Conservation (phyloP, 2,888 invertebrate species). For the Catocala fraxini region DNA sequence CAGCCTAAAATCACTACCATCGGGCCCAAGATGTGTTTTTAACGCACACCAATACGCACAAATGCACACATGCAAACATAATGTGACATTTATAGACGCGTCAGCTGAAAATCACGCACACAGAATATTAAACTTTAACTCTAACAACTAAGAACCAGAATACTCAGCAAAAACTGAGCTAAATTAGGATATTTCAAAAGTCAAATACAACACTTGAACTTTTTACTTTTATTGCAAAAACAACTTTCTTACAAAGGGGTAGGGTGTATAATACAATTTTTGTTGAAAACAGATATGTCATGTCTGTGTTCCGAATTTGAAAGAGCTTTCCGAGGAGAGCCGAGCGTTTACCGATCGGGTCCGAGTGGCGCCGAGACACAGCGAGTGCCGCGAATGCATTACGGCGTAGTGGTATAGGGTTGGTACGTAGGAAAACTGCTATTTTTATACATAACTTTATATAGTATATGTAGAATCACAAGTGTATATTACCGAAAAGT, state of each 20-base stretch:
- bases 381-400: slow-evolving; percentile 84
- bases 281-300: slow-evolving; percentile 73
- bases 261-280: slow-evolving; percentile 54
- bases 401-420: slow-evolving; percentile 77
- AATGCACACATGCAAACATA: slow-evolving; percentile 62
- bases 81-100: slow-evolving; percentile 81
- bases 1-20: slow-evolving; percentile 68
- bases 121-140: slow-evolving; percentile 55
- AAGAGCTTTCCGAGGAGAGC: slow-evolving; percentile 80
- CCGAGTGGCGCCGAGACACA: slow-evolving; percentile 84
- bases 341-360: slow-evolving; percentile 86
- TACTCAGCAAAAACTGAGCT: slow-evolving; percentile 53
- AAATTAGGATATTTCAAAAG: slow-evolving; percentile 85
- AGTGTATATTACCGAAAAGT: too few relatives aligned
- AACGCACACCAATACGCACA: slow-evolving; percentile 65
- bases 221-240: slow-evolving; percentile 46
- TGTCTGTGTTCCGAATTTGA: slow-evolving; percentile 79
- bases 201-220: slow-evolving; percentile 76
- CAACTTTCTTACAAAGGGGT: slow-evolving; percentile 37
- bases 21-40: slow-evolving; percentile 80
- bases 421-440: slow-evolving; percentile 60
- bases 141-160: slow-evolving; percentile 52
- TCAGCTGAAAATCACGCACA: slow-evolving; percentile 78
- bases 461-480: too few relatives aligned
- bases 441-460: slow-evolving; percentile 47